Evolutionary conservation across 2,113 vertebrate genomes (phyloP).

Genomic region (Anolis carolinensis): DNA sequence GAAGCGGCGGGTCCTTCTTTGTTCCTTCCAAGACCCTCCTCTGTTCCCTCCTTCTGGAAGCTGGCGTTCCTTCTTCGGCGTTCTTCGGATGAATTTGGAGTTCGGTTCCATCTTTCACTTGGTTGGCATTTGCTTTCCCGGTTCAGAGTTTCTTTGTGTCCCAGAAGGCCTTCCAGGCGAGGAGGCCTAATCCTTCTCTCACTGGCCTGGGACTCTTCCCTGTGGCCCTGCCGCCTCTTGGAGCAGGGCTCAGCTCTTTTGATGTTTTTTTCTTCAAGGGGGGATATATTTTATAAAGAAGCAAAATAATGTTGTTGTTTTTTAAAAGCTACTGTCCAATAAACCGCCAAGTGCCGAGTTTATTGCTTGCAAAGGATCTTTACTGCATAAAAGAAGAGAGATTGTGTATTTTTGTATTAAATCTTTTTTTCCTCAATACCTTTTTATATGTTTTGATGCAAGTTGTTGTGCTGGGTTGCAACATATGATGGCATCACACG

Average conservation of each 20-base stretch:
- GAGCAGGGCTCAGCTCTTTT: too few species aligned
- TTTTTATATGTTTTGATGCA: not conserved
- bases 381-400: not conserved
- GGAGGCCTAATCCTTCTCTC: too few species aligned
- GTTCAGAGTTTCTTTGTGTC: not conserved
- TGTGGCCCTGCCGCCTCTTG: too few species aligned
- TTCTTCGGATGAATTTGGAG: not conserved
- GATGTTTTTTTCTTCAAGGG: not conserved
- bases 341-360: not conserved
- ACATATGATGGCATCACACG: not conserved
- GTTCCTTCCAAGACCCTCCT: fast-evolving
- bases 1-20: fast-evolving
- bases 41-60: too few species aligned
- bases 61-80: too few species aligned
- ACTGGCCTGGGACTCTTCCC: too few species aligned
- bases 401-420: conserved; percentile 20
- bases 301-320: not conserved
- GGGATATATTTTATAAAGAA: not conserved
- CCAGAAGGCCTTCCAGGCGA: too few species aligned
- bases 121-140: not conserved
- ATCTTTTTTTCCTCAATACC: not conserved
- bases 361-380: not conserved
- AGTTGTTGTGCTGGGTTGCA: not conserved
- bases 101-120: not conserved
- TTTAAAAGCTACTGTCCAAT: not conserved